Base-by-base conservation (phyloP, 2,888 invertebrate genomes). In the Dolichomitus sp. region DNA sequence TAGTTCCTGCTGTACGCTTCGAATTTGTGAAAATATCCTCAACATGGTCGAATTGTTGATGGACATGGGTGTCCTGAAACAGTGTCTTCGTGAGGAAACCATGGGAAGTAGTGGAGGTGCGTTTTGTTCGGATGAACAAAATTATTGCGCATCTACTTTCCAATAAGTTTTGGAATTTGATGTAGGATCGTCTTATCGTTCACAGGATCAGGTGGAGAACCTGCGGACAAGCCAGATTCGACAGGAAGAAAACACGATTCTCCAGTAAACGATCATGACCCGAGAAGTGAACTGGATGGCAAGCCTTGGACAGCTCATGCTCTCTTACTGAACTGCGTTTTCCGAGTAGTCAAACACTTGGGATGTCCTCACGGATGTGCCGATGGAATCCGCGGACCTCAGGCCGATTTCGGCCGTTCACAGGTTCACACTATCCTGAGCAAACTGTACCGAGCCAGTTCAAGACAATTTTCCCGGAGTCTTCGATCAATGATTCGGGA, bases 351-450 rank as follows among this genome's bases (percentile, higher is more conserved):
- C 74, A 97, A 97, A 82, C 98, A 98, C 88, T 94, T 99, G 37
- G 99, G 99, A 0, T 99, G 99, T 93, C 97, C 97, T 0, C 98
- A 99, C 93, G 99, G 99, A 1, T 99, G 99, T 92, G 95, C 96
- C 4, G 97, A 97, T 76, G 95, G 96, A 48, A 94, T 95, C 88
- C 94, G 98, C 70, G 97, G 98, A 3, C 97, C 98, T 0, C 98
- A 98, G 73, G 98, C 98, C 0, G 98, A 99, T 93, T 97, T 98
- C 88, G 95, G 99, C 9, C 95, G 99, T 9, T 97, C 97, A 0
- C 98, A 99, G 92, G 97, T 97, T 70, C 97, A 97, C 89, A 96
- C 96, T 89, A 96, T 97, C 57, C 94, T 99, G 0, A 95, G 96
- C 0, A 96, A 97, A 57, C 95, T 98, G 83, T 95, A 98, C 83